Base-by-base conservation (phyloP, 2,797 vertebrate genomes). In the Xiphophorus birchmanni region DNA sequence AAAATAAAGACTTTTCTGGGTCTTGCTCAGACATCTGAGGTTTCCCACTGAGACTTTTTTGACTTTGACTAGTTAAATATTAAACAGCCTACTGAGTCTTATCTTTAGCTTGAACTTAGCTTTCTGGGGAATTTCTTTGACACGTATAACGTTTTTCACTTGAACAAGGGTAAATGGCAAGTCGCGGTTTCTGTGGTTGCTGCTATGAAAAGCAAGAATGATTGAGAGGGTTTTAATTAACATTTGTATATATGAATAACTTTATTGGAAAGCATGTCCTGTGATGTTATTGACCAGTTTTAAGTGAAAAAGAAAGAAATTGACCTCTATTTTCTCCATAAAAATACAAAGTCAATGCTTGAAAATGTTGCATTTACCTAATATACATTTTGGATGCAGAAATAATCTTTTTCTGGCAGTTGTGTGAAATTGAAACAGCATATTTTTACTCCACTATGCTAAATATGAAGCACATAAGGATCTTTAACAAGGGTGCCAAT, bases 61-160 rank as follows among this genome's bases (percentile, higher is more conserved):
- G 18, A 47, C 83, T 74, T 80, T 76, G 37, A 83, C 75, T 86
- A 80, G 11, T 23, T 75, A 86, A 85, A 78, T 44, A 87, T 86
- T 80, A 76, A 81, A 86, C n/a, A 75, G 73, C 78, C 81, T 85
- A 79, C 18, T 9, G 26, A 40, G 74, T 84, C 78, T 79, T 82
- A 82, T 90, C 77, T 82, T 72, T 44, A 42, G 76, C 73, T 86
- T 69, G 82, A 83, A 76, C 72, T 82, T 83, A 80, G 29, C 73
- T 58, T 72, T 74, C 1, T 47, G 56, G 75, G 73, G 63, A 79
- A 79, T 86, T 73, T 17, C 37, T 74, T 23, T 52, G 37, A 56
- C 54, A 44, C 42, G 63, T 78, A 3, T 26, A 78, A 29, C 54
- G 77, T 74, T 73, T 79, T 60, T 76, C 69, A 58, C 23, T 84